Evolutionary conservation across 2,113 vertebrate species (phyloP).

Genomic region (Xiphorhynchus elegans): DNA sequence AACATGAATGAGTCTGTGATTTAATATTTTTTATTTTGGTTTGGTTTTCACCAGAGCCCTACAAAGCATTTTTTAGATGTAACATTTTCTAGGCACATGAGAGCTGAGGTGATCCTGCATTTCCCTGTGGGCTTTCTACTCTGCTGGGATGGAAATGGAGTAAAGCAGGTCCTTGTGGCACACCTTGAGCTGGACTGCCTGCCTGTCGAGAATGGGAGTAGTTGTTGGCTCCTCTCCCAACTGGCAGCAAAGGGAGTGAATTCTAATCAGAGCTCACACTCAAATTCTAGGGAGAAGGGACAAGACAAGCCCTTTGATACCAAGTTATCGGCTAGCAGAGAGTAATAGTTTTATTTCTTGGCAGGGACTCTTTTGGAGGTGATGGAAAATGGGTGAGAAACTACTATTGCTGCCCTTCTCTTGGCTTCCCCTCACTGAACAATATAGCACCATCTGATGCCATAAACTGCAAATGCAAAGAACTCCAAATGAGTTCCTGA

Average conservation of each 20-base stretch:
- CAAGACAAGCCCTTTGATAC: background rate
- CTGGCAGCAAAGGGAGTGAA: conserved; percentile 1
- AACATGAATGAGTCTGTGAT: background rate
- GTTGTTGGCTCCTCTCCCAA: background rate
- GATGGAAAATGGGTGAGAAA: background rate
- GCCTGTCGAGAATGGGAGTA: too few relatives aligned
- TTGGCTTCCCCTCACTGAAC: background rate
- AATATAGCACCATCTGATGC: background rate
- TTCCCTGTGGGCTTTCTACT: background rate
- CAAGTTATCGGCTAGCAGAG: background rate
- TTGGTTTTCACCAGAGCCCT: background rate
- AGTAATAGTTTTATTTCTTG: background rate
- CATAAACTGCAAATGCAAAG: background rate
- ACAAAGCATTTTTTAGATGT: background rate
- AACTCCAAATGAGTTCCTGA: background rate
- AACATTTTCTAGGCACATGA: background rate
- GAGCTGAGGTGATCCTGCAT: background rate
- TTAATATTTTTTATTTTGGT: background rate
- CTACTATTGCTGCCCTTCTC: background rate
- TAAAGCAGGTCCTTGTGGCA: background rate
- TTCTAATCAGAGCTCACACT: background rate
- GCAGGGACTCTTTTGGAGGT: background rate
- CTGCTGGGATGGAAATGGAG: background rate
- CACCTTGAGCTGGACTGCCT: background rate
- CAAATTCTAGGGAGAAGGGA: background rate